phyloP scores from a whole-genome alignment of 2,888 invertebrate genomes.

The Lasioglossum oenotherae region DNA sequence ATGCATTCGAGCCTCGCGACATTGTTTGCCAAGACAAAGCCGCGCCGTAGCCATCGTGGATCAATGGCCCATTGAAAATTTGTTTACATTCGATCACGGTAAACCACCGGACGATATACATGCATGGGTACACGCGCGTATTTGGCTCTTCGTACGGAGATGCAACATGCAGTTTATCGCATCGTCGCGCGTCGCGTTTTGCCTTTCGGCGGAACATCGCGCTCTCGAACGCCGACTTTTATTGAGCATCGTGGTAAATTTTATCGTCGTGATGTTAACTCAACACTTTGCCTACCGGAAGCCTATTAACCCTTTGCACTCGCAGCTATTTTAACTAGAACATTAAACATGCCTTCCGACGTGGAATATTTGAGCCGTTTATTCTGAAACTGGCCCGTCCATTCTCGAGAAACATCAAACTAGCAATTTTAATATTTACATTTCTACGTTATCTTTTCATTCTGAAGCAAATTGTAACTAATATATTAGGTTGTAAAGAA shows the following conservation, averaged over 20 bases:
- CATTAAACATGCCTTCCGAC: too few species aligned
- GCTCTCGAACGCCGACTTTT: background rate
- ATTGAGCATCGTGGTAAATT: background rate
- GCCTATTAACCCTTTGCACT: too few species aligned
- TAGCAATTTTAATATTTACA: too few species aligned
- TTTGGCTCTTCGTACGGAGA: background rate
- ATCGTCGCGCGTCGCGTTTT: background rate
- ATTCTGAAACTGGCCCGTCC: too few species aligned
- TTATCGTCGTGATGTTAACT: background rate
- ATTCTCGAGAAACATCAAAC: too few species aligned
- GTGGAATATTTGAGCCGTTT: too few species aligned
- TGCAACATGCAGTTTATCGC: constrained; percentile 33
- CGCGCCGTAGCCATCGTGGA: constrained; percentile 25
- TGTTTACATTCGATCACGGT: constrained; percentile 55
- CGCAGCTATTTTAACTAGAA: too few species aligned
- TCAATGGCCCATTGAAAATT: constrained; percentile 59
- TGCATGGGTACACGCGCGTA: background rate
- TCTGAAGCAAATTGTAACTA: too few species aligned
- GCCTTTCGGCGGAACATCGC: background rate
- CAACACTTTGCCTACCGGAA: too few species aligned
- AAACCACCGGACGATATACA: constrained; percentile 17
- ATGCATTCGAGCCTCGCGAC: constrained; percentile 8
- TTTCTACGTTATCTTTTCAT: too few species aligned
- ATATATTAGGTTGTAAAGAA: too few species aligned
- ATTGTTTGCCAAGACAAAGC: constrained; percentile 47